phyloP scores from a whole-genome alignment of 2,113 vertebrate species.

The Brienomyrus brachyistius region DNA sequence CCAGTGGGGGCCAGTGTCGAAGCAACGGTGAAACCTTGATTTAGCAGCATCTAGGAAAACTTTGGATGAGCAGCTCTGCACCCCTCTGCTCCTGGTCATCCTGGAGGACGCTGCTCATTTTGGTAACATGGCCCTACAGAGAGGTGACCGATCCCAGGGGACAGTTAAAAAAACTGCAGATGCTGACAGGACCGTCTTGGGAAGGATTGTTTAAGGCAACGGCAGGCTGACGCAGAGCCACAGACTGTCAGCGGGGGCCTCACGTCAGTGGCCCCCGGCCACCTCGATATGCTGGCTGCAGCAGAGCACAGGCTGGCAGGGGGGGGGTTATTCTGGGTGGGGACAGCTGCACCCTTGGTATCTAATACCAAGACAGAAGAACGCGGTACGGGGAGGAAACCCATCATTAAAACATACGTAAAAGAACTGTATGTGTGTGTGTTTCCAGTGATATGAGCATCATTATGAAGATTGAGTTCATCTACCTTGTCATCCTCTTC shows the following conservation, averaged over 20 bases:
- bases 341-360: not conserved
- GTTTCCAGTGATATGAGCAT: not conserved
- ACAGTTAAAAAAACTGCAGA: not conserved
- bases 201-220: not conserved
- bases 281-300: not conserved
- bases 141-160: not conserved
- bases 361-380: not conserved
- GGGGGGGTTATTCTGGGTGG: not conserved
- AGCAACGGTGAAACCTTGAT: not conserved
- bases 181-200: not conserved
- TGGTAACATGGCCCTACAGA: not conserved
- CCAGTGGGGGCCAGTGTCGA: not conserved
- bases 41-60: not conserved
- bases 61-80: not conserved
- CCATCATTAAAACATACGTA: not conserved
- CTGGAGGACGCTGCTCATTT: not conserved
- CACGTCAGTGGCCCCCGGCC: not conserved
- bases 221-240: not conserved
- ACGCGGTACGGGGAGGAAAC: not conserved
- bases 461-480: not conserved
- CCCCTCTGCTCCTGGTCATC: not conserved
- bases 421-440: not conserved
- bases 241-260: not conserved
- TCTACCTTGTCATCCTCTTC: not conserved
- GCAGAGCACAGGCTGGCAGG: not conserved